A percentile compares a stretch with the other conserved stretches of the same genome.
phyloP scores from a whole-genome alignment of 2,113 vertebrate species.

The Paralichthys olivaceus region DNA sequence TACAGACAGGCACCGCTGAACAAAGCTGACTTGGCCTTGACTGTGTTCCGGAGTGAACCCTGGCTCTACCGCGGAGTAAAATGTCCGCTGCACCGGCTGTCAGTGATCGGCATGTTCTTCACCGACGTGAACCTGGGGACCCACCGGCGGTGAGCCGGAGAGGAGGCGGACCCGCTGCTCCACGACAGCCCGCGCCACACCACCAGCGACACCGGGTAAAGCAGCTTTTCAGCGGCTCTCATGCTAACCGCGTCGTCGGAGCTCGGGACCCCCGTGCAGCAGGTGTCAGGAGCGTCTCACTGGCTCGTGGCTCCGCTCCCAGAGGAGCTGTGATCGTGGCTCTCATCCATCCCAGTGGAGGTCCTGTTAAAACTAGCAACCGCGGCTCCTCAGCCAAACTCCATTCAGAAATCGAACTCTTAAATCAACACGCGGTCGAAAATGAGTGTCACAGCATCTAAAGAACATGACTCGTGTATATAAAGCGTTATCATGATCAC shows the following conservation, averaged over 20 bases:
- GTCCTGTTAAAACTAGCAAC: neutral
- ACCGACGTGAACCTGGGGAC: conserved; percentile 46
- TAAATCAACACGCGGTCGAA: neutral
- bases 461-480: neutral
- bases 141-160: conserved; percentile 15
- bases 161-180: conserved; percentile 6
- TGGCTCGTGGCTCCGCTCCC: neutral
- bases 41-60: neutral
- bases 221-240: neutral
- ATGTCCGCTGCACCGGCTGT: conserved; percentile 65
- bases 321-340: too few relatives aligned
- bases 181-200: neutral
- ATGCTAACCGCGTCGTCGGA: neutral
- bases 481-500: neutral
- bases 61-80: neutral
- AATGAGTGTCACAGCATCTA: neutral
- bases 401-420: neutral
- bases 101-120: conserved; percentile 3
- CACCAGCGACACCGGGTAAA: conserved; percentile 50
- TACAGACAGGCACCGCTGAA: neutral
- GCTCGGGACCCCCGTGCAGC: neutral
- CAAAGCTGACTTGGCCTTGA: neutral
- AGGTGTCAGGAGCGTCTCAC: neutral
- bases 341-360: neutral
- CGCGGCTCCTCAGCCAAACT: neutral